A percentile compares a stretch with the other conserved stretches of the same genome.
phyloP scores from a whole-genome alignment of 2,797 vertebrate genomes.

The Pangasius krempfi region DNA sequence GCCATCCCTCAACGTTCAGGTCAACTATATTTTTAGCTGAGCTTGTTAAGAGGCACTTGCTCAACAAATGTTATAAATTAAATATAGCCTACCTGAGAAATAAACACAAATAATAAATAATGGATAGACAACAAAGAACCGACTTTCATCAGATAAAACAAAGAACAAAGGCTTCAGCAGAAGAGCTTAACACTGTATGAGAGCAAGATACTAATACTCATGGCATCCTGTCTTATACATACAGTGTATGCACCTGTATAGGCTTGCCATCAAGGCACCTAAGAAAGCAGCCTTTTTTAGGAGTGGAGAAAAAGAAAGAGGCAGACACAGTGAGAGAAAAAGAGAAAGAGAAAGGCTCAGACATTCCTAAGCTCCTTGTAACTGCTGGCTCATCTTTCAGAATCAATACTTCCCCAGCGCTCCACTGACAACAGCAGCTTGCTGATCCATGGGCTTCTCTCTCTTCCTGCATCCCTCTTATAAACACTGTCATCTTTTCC shows the following conservation, averaged over 20 bases:
- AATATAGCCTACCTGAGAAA: neutral
- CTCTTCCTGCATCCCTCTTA: slow-evolving; percentile 48
- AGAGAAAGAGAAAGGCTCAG: slow-evolving; percentile 54
- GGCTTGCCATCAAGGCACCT: slow-evolving; percentile 30
- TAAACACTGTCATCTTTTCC: slow-evolving; percentile 57
- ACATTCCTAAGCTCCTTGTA: slow-evolving; percentile 61
- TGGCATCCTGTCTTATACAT: slow-evolving; percentile 25
- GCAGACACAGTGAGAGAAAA: slow-evolving; percentile 38
- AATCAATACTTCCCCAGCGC: slow-evolving; percentile 66
- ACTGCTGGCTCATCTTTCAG: slow-evolving; percentile 63
- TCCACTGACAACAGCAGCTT: slow-evolving; percentile 56
- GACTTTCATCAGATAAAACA: slow-evolving; percentile 16
- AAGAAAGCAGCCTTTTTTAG: slow-evolving; percentile 46
- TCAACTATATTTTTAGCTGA: slow-evolving; percentile 30
- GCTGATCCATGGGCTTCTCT: slow-evolving; percentile 57
- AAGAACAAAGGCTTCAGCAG: neutral
- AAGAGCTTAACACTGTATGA: slow-evolving; percentile 17
- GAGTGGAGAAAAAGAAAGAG: slow-evolving; percentile 28
- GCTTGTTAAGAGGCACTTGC: slow-evolving; percentile 20
- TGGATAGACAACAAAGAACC: slow-evolving; percentile 3
- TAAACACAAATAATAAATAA: slow-evolving; percentile 20
- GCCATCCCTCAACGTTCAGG: slow-evolving; percentile 12
- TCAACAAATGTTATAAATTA: slow-evolving; percentile 6
- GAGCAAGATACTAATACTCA: neutral
- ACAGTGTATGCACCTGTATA: slow-evolving; percentile 29